Evolutionary conservation across 2,888 invertebrate species (phyloP).

Genomic region (Plebejus anna): DNA sequence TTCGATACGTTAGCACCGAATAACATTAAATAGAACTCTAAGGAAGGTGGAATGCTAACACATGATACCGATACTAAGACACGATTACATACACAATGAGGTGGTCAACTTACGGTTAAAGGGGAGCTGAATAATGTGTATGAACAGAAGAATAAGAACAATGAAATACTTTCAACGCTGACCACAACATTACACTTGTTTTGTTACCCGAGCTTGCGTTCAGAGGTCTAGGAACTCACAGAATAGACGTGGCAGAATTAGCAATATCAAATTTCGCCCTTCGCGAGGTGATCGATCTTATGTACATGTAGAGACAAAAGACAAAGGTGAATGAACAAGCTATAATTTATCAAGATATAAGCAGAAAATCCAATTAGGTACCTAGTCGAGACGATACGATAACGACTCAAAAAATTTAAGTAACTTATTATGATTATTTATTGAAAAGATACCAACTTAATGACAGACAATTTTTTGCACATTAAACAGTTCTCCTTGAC

Average conservation of each 20-base stretch:
- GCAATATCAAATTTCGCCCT: conserved; percentile 13
- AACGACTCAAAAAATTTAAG: not conserved
- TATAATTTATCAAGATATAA: not conserved
- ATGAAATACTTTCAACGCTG: conserved; percentile 18
- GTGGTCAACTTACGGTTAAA: not conserved
- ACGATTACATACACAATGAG: conserved; percentile 14
- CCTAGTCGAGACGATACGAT: not conserved
- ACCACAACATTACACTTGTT: conserved; percentile 16
- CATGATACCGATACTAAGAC: not conserved
- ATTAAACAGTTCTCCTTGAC: conserved; percentile 8
- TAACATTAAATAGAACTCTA: conserved; percentile 7
- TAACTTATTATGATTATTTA: not conserved
- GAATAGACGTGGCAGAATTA: not conserved
- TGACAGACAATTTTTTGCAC: not conserved
- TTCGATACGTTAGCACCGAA: conserved; percentile 9
- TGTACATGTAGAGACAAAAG: not conserved
- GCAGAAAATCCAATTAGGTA: not conserved
- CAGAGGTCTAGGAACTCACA: conserved; percentile 13
- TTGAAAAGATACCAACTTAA: not conserved
- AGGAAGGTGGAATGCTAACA: not conserved
- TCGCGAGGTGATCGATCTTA: not conserved
- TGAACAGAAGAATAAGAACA: conserved; percentile 16
- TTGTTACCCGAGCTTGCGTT: conserved; percentile 18
- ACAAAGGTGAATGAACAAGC: not conserved
- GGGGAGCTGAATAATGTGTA: not conserved